Percentiles rank a stretch among this genome's conserved stretches.
phyloP scores from a whole-genome alignment of 2,113 vertebrate genomes.

The Potamarius usumacintae region DNA sequence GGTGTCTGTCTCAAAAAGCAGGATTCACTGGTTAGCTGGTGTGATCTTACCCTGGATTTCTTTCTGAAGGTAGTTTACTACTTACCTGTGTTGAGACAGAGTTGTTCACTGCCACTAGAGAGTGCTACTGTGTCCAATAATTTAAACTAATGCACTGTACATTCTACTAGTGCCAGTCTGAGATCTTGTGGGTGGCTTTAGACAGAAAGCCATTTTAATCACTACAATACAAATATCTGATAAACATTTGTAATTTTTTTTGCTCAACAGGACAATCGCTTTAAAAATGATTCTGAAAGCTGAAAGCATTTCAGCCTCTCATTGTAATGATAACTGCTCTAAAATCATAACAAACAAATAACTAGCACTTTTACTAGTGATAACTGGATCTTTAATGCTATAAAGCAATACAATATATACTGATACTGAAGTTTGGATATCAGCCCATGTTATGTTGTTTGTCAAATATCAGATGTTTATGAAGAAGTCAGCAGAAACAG shows the following conservation, averaged over 20 bases:
- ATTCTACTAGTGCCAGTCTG: neutral
- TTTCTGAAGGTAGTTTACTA: neutral
- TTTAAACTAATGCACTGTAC: neutral
- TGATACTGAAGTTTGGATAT: neutral
- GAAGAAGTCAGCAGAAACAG: conserved; percentile 47
- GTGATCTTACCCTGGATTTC: neutral
- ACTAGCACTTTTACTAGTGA: too few species aligned
- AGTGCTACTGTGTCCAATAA: neutral
- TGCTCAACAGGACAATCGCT: neutral
- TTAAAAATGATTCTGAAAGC: neutral
- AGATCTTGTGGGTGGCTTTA: neutral
- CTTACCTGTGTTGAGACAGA: neutral
- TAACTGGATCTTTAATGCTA: neutral
- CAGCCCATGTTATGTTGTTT: neutral
- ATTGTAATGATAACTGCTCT: neutral
- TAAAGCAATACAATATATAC: neutral
- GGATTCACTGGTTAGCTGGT: neutral
- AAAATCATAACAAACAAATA: neutral
- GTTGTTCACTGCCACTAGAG: neutral
- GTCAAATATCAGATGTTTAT: neutral
- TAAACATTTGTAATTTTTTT: neutral
- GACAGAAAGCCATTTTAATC: neutral
- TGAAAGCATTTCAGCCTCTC: neutral
- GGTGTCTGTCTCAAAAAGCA: neutral
- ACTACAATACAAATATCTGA: neutral